phyloP scores from a whole-genome alignment of 2,113 vertebrate species.

The Setophaga kirtlandii region DNA sequence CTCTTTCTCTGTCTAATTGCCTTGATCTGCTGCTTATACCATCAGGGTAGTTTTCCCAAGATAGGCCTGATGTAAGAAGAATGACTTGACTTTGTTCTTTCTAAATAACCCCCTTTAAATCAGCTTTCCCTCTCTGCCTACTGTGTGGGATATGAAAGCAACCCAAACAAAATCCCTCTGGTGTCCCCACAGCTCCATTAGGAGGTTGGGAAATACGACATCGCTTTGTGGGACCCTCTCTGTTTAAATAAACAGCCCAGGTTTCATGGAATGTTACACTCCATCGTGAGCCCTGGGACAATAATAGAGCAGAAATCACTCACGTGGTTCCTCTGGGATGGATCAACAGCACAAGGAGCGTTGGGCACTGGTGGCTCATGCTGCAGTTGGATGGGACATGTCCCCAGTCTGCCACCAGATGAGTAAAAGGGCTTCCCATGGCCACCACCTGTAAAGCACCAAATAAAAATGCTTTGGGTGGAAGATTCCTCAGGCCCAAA shows the following conservation, averaged over 20 bases:
- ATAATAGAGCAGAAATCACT: neutral
- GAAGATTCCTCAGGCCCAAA: neutral
- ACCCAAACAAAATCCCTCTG: neutral
- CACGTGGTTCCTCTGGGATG: slow-evolving; percentile 1
- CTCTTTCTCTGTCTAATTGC: neutral
- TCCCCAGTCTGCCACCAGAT: neutral
- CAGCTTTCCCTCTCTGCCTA: neutral
- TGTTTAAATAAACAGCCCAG: slow-evolving; percentile 61
- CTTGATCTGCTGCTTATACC: neutral
- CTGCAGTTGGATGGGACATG: neutral
- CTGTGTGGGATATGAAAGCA: neutral
- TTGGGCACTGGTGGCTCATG: neutral
- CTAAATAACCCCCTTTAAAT: slow-evolving; percentile 17
- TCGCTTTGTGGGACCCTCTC: slow-evolving; percentile 52
- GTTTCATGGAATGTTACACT: slow-evolving; percentile 31
- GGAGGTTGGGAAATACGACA: neutral
- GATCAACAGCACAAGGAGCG: neutral
- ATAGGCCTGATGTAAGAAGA: neutral
- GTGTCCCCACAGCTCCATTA: neutral
- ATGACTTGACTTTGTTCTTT: slow-evolving; percentile 23
- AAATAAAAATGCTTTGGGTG: neutral
- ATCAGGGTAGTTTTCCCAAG: neutral
- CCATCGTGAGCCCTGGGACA: slow-evolving; percentile 17
- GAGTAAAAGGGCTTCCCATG: neutral
- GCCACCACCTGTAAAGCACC: neutral